Evolutionary conservation across 2,113 vertebrate genomes (phyloP).

Genomic region (Osmerus eperlanus): DNA sequence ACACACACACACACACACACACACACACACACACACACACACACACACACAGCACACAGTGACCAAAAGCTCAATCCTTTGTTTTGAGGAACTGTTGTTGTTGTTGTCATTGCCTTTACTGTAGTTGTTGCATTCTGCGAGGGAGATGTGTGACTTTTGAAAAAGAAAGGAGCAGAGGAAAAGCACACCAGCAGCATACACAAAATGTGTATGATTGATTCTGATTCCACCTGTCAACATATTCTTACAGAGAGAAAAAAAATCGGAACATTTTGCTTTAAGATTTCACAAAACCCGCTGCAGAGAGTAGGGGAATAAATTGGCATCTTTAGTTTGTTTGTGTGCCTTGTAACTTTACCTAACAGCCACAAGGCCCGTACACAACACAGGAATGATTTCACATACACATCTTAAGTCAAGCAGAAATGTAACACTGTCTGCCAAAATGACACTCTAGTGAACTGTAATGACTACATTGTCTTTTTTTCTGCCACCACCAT

Average conservation of each 20-base stretch:
- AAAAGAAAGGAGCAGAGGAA: not conserved
- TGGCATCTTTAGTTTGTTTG: conserved; percentile 69
- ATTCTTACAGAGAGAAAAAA: conserved; percentile 23
- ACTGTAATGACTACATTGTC: conserved; percentile 73
- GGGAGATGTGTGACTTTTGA: conserved; percentile 33
- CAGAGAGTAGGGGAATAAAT: conserved; percentile 60
- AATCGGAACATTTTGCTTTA: conserved; percentile 69
- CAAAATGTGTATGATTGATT: conserved; percentile 65
- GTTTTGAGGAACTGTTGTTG: conserved; percentile 40
- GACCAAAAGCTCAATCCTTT: conserved; percentile 10
- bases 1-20: conserved; percentile 7
- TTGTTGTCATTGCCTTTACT: conserved; percentile 50
- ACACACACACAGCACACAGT: no score
- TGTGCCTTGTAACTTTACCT: conserved; percentile 64
- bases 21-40: not conserved
- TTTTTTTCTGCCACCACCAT: conserved; percentile 43
- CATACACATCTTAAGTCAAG: conserved; percentile 68
- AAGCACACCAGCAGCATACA: conserved; percentile 39
- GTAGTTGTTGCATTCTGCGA: conserved; percentile 47
- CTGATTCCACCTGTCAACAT: conserved; percentile 50
- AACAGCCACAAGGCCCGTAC: conserved; percentile 69
- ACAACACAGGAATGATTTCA: conserved; percentile 69
- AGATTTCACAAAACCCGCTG: conserved; percentile 59
- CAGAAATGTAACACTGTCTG: conserved; percentile 62
- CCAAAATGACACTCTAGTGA: conserved; percentile 74